Base-by-base conservation (phyloP, 2,797 vertebrate genomes). In the Sebastes oblongus region DNA sequence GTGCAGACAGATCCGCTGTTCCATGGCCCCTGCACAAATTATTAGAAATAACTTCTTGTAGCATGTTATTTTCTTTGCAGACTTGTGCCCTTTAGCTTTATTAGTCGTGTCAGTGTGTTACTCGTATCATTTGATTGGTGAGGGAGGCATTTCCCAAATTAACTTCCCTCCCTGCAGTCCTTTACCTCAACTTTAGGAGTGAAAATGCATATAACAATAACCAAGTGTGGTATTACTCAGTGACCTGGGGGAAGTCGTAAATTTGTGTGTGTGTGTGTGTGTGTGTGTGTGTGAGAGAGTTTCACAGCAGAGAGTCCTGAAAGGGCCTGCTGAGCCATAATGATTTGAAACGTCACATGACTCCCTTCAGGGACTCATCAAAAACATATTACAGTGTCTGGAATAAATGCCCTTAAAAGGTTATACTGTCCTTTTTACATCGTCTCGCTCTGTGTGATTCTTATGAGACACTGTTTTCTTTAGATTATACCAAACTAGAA, bases 291-390 rank as follows among this genome's bases (percentile, higher is more conserved):
- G 18, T 50, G 18, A 0, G 34, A 36, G 39, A 39, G 54, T 66
- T 72, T 81, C 12, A 58, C 61, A 74, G 83, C 42, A 80, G 42
- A 42, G 13, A 46, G 42, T 52, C 64, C 18, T 80, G 10, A 71
- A 70, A 75, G 29, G 30, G 56, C 67, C 75, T 67, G 78, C 86
- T 84, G 69, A 79, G 72, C 60, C 42, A n/a, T 80, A 77, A 77
- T 64, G 27, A 75, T 72, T 56, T 69, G 4, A 84, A 77, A 76
- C 56, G 68, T 42, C 56, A 82, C 4, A 18, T 64, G 16, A 80
- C 46, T 67, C 64, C 60, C 75, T 74, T 66, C 30, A 70, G 61
- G 55, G 34, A 73, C 36, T 77, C 20, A 24, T 64, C 54, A 78
- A 39, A 50, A 62, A 34, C 20, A 68, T 42, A 27, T 73, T 75